Evolutionary conservation across 2,113 vertebrate genomes (phyloP).

Genomic region (Hemiprocne comata): DNA sequence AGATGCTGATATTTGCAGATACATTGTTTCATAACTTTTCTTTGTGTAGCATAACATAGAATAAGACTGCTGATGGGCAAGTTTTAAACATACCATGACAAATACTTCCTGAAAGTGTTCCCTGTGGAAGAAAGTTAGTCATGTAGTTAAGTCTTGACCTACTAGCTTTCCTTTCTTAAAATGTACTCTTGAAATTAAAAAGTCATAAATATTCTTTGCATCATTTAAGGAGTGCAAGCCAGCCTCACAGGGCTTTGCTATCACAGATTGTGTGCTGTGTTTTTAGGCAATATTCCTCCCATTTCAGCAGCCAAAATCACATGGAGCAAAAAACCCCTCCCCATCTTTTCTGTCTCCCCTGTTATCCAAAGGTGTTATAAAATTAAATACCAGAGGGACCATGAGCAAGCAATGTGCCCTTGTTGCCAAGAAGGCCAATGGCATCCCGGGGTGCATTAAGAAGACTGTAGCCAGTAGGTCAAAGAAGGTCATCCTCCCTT

Average conservation of each 20-base stretch:
- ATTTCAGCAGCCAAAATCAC: neutral
- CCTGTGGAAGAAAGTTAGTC: neutral
- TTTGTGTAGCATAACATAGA: neutral
- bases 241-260: accelerated
- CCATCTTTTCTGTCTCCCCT: accelerated
- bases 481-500: too few species aligned
- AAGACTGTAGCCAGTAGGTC: too few species aligned
- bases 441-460: too few species aligned
- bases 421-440: too few species aligned
- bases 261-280: neutral
- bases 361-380: neutral
- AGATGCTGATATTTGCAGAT: neutral
- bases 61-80: neutral
- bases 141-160: neutral
- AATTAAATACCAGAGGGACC: neutral
- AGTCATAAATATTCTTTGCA: neutral
- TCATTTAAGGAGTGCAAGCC: neutral
- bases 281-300: neutral
- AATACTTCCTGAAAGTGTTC: neutral
- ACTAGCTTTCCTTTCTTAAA: neutral
- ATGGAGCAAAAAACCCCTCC: neutral
- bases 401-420: too few species aligned
- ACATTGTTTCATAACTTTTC: neutral
- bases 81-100: neutral
- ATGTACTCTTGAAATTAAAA: neutral